Evolutionary conservation across 1,140 invertebrate species (phyloP).

Genomic region (Drosophila sucinea): DNA sequence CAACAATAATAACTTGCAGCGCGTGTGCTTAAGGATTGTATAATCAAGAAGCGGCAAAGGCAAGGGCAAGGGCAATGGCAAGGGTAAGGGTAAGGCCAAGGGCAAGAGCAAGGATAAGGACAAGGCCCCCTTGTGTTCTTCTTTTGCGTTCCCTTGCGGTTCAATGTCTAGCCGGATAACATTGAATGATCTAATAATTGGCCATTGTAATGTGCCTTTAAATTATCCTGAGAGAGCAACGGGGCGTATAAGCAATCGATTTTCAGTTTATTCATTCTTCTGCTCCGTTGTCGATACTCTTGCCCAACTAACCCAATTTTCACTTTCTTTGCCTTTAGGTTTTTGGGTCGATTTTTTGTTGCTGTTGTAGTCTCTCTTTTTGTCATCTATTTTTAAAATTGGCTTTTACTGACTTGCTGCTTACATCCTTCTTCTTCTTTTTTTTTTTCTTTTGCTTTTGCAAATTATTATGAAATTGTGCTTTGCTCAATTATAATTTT

Average conservation of each 20-base stretch:
- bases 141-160: not conserved
- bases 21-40: conserved; percentile 18
- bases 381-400: conserved; percentile 13
- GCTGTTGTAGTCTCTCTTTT: not conserved
- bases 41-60: conserved; percentile 19
- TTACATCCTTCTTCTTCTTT: conserved; percentile 28
- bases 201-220: conserved; percentile 22
- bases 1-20: conserved; percentile 3
- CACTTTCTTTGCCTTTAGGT: not conserved
- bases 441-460: conserved; percentile 4
- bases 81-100: not conserved
- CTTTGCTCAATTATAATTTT: conserved; percentile 45
- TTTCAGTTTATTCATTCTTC: conserved; percentile 19
- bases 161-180: conserved; percentile 11
- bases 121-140: not conserved
- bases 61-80: not conserved
- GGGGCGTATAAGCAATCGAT: conserved; percentile 37
- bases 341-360: conserved; percentile 6
- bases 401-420: not conserved
- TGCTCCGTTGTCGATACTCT: not conserved
- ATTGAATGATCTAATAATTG: conserved; percentile 44
- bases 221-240: conserved; percentile 19
- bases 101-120: not conserved
- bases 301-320: conserved; percentile 55
- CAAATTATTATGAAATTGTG: conserved; percentile 27